These are phyloP conservation scores for Homarus americanus DNA, from an alignment of 1,140 invertebrate species.

Conservation along the genomic window DNA sequence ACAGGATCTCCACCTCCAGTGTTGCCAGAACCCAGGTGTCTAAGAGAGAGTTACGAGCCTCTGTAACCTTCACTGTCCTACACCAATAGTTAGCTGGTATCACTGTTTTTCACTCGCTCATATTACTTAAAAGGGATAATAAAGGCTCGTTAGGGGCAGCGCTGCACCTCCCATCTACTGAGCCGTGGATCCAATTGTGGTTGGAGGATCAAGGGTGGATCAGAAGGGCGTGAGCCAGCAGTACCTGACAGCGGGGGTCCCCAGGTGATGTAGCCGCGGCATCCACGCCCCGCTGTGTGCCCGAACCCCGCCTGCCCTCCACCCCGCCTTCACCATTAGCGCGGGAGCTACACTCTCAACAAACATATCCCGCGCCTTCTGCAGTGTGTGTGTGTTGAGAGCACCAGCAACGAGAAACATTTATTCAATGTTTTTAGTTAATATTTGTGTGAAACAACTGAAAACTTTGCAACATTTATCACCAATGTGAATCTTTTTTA, in stretches of 20 bases:
- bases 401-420: not conserved
- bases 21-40: not conserved
- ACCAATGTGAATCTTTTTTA: too few species aligned
- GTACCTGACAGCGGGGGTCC: slow-evolving; percentile 31
- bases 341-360: not conserved
- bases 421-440: too few species aligned
- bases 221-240: slow-evolving; percentile 41
- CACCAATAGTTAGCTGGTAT: too few species aligned
- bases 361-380: not conserved
- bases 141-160: not conserved
- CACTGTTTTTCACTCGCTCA: not conserved
- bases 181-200: slow-evolving; percentile 17
- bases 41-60: not conserved
- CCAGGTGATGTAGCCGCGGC: slow-evolving; percentile 57
- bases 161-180: not conserved
- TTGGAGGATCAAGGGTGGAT: not conserved
- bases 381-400: too few species aligned
- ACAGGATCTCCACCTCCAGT: not conserved
- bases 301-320: slow-evolving; percentile 20
- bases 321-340: slow-evolving; percentile 2
- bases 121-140: not conserved
- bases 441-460: too few species aligned
- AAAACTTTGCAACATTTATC: too few species aligned
- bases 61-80: too few species aligned
- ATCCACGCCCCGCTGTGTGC: slow-evolving; percentile 58